Evolutionary conservation across 2,797 vertebrate species (phyloP), one percentile per base, ranked within the genome.

Genomic region (Eulemur coronatus): DNA sequence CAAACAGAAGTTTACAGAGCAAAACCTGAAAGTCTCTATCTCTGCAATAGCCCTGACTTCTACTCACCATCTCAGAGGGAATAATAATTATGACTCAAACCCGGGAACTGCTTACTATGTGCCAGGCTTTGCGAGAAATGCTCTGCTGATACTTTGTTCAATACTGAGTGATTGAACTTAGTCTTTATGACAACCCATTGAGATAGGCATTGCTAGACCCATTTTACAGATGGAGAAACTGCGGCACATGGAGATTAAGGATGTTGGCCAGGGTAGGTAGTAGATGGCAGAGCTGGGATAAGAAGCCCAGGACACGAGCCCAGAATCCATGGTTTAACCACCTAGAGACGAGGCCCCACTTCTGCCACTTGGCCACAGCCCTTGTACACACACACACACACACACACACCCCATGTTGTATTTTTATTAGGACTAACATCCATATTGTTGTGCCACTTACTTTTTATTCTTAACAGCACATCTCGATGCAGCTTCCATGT

Each of bases 141-240:
- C 20, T 35, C 86, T 43, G 38, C 33, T 17, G 28, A 76, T 76
- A 26, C 26, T 33, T 30, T 33, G 61, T 28, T 59, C 57, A 59
- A 18, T 38, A 0, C 6, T 1, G 38, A 18, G 38, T 3, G 24
- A 12, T 0, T 6, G 38, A 80, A 41, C 7, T 38, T 59, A 43
- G 28, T 26, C 38, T 96, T 80, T n/a, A n/a, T 18, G 30, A 76
- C 7, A 28, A 41, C 11, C 28, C 33, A 15, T 3, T n/a, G n/a
- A 78, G 38, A 35, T 1, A n/a, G 61, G 35, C 20, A 11, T 35
- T 6, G 72, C 10, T 48, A 17, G 41, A 52, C 24, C 22, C 73
- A 14, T 59, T 65, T 90, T 67, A 80, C 11, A 70, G 73, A 35
- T 20, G 43, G 61, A 86, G 79, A 85, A 88, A 59, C 87, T 5